A percentile compares a stretch with the other conserved stretches of the same genome.
phyloP scores from a whole-genome alignment of 2,113 vertebrate species.

The Pelvicachromis taeniatus region DNA sequence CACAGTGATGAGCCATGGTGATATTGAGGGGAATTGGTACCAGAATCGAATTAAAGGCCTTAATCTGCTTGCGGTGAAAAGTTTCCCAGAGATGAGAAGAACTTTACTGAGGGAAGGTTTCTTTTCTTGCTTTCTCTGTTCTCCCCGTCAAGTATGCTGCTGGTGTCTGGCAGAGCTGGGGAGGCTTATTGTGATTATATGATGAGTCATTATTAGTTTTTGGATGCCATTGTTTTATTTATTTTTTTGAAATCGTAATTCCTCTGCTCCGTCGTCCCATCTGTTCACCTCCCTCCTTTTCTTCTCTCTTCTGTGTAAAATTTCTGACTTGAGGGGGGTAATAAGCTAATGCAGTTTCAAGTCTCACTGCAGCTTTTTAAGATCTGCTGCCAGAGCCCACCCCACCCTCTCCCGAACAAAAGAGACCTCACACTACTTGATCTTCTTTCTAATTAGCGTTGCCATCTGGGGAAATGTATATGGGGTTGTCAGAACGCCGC shows the following conservation, averaged over 20 bases:
- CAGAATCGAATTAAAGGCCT: constrained; percentile 38
- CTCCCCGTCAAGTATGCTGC: not conserved
- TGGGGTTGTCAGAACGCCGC: not conserved
- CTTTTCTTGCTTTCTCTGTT: constrained; percentile 2
- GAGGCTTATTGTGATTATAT: not conserved
- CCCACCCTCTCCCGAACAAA: constrained; percentile 27
- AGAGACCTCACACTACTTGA: constrained; percentile 39
- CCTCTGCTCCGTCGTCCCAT: not conserved
- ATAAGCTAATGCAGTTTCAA: constrained; percentile 51
- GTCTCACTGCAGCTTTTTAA: constrained; percentile 27
- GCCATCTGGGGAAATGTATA: constrained; percentile 40
- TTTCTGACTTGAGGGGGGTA: constrained; percentile 32
- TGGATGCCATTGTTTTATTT: not conserved
- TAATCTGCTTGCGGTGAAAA: constrained; percentile 35
- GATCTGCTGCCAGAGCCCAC: constrained; percentile 48
- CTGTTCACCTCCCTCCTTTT: not conserved
- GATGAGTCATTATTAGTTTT: constrained; percentile 52
- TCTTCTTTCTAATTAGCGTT: constrained; percentile 23
- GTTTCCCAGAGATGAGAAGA: constrained; percentile 36
- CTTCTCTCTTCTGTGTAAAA: constrained; percentile 4
- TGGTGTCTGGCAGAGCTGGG: constrained; percentile 13
- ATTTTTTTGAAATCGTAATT: not conserved
- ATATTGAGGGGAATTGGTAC: constrained; percentile 39
- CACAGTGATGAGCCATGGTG: constrained; percentile 38
- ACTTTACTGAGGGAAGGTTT: constrained; percentile 24